These are phyloP conservation scores for Centropus unirufus DNA, from an alignment of 2,113 vertebrate species.

Conservation along the genomic window DNA sequence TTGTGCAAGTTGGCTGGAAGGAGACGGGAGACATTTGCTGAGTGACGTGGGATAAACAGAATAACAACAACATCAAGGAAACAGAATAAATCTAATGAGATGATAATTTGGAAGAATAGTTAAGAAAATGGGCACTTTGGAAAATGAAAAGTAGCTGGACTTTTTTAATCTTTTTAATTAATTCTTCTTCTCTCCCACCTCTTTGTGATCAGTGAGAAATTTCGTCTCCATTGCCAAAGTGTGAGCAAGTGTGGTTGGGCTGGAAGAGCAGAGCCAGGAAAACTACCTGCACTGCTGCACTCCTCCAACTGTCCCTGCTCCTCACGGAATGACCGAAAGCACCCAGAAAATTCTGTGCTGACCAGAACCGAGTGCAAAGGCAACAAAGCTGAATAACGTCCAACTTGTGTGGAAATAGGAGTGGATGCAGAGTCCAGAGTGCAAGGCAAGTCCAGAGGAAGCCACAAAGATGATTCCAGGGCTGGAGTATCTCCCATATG, in stretches of 20 bases:
- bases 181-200: background rate
- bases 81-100: constrained; percentile 65
- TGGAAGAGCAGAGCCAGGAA: background rate
- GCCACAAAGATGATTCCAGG: no score
- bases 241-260: rapidly evolving
- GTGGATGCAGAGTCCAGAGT: background rate
- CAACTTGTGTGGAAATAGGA: background rate
- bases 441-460: background rate
- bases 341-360: background rate
- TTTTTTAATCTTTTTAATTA: background rate
- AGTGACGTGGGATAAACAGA: constrained; percentile 74
- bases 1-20: constrained; percentile 76
- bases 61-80: constrained; percentile 64
- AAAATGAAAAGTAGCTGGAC: constrained; percentile 27
- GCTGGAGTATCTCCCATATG: no score
- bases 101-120: constrained; percentile 65
- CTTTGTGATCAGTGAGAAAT: background rate
- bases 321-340: background rate
- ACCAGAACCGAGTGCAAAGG: rapidly evolving
- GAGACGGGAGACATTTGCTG: constrained; percentile 70
- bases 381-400: rapidly evolving
- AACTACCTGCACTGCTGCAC: background rate
- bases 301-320: background rate
- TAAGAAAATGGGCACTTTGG: constrained; percentile 64
- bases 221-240: background rate